Conservation (phyloP, 1,140 invertebrate genomes). For the Drosophila orena region DNA sequence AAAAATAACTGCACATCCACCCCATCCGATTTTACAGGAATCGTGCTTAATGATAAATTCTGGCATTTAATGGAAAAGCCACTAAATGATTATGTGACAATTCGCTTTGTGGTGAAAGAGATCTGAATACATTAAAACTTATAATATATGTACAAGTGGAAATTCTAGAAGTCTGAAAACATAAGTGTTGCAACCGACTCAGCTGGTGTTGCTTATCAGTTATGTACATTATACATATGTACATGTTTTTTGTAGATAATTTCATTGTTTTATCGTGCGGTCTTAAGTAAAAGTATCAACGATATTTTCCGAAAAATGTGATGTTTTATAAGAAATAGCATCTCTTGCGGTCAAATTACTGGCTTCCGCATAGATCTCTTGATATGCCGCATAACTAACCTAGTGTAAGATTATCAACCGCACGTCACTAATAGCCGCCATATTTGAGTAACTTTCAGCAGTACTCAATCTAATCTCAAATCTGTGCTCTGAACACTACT, state of each 20-base stretch:
- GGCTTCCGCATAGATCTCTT: slow-evolving; percentile 7
- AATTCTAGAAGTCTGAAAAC: background rate
- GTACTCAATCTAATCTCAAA: slow-evolving; percentile 54
- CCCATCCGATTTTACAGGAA: background rate
- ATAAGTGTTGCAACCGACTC: background rate
- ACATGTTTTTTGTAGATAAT: background rate
- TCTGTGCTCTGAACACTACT: slow-evolving; percentile 37
- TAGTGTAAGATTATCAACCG: slow-evolving; percentile 33
- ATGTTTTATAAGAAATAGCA: background rate
- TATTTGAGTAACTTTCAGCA: slow-evolving; percentile 56
- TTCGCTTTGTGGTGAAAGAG: background rate
- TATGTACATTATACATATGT: background rate
- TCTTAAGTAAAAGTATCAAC: background rate
- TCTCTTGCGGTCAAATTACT: background rate
- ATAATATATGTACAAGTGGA: background rate
- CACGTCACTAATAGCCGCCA: slow-evolving; percentile 45
- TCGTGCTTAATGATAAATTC: background rate
- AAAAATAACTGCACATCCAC: slow-evolving; percentile 23
- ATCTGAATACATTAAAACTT: background rate
- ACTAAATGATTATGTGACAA: background rate
- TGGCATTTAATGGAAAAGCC: background rate
- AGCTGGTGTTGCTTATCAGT: background rate
- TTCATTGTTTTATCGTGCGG: background rate
- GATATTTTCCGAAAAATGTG: background rate
- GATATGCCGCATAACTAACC: slow-evolving; percentile 31